phyloP scores from a whole-genome alignment of 2,113 vertebrate species.

The Caranx melampygus region DNA sequence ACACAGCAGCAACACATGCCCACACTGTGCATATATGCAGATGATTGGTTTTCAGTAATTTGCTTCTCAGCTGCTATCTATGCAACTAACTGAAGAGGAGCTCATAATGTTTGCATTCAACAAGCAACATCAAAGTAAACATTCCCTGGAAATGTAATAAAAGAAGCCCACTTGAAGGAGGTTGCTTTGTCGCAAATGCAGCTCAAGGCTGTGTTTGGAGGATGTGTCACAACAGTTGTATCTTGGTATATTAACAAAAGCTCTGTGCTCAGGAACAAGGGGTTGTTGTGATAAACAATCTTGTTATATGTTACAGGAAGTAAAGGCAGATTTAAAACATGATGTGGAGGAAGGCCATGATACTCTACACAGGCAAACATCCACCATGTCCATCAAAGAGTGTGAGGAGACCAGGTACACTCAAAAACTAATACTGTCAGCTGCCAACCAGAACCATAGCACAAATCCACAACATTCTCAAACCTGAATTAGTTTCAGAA shows the following conservation, averaged over 20 bases:
- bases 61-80: conserved; percentile 5
- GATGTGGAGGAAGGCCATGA: conserved; percentile 10
- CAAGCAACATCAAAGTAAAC: not conserved
- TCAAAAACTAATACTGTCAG: not conserved
- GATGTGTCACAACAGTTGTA: conserved; percentile 4
- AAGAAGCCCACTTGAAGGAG: not conserved
- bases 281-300: not conserved
- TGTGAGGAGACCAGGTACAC: conserved; percentile 70
- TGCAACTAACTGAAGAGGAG: not conserved
- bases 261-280: not conserved
- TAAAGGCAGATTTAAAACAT: conserved; percentile 42
- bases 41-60: conserved; percentile 20
- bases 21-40: not conserved
- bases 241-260: conserved; percentile 1
- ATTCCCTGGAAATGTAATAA: not conserved
- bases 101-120: conserved; percentile 3
- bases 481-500: not conserved
- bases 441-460: not conserved
- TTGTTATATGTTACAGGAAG: conserved; percentile 59
- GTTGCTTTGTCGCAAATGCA: not conserved
- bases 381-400: conserved; percentile 25
- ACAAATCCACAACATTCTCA: not conserved
- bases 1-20: conserved; percentile 8
- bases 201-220: not conserved
- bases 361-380: conserved; percentile 11